These are phyloP conservation scores for Musca domestica DNA, from an alignment of 1,140 invertebrate genomes.

Conservation along the genomic window DNA sequence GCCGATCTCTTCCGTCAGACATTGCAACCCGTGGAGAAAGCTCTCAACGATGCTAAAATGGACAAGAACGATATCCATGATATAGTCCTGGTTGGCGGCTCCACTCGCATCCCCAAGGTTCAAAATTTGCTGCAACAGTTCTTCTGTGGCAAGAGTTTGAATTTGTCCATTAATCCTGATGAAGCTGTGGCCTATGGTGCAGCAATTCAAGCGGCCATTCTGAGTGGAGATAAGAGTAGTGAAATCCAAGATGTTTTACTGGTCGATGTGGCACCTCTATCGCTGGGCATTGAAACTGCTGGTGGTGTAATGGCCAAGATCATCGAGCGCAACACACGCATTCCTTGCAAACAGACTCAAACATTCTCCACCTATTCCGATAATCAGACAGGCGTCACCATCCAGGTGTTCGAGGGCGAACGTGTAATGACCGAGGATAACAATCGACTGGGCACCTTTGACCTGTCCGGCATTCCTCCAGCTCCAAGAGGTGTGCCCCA, in stretches of 20 bases:
- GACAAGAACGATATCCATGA: conserved; percentile 67
- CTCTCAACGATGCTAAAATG: conserved; percentile 70
- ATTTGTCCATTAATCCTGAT: conserved; percentile 75
- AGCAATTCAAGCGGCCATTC: conserved; percentile 73
- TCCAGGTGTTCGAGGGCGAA: conserved; percentile 69
- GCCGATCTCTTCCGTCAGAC: conserved; percentile 71
- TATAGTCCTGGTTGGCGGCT: conserved; percentile 65
- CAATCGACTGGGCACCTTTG: conserved; percentile 74
- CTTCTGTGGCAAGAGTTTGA: conserved; percentile 65
- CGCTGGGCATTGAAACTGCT: conserved; percentile 62
- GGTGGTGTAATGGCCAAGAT: conserved; percentile 67
- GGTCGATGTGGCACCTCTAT: conserved; percentile 60
- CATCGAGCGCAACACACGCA: conserved; percentile 63
- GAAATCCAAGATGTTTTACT: conserved; percentile 59
- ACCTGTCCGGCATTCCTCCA: conserved; percentile 76
- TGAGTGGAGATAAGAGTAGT: conserved; percentile 62
- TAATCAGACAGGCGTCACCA: conserved; percentile 69
- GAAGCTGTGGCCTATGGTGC: conserved; percentile 71
- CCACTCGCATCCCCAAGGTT: conserved; percentile 65
- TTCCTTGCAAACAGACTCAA: conserved; percentile 66
- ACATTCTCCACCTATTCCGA: conserved; percentile 68
- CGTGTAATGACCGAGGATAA: conserved; percentile 73
- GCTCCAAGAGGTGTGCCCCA: conserved; percentile 78
- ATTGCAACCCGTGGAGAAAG: conserved; percentile 69
- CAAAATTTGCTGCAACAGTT: conserved; percentile 64